Percentiles rank a stretch among this genome's conserved stretches.
These are phyloP conservation scores for Callospermophilus lateralis DNA, from an alignment of 2,113 vertebrate species.

Conservation along the genomic window DNA sequence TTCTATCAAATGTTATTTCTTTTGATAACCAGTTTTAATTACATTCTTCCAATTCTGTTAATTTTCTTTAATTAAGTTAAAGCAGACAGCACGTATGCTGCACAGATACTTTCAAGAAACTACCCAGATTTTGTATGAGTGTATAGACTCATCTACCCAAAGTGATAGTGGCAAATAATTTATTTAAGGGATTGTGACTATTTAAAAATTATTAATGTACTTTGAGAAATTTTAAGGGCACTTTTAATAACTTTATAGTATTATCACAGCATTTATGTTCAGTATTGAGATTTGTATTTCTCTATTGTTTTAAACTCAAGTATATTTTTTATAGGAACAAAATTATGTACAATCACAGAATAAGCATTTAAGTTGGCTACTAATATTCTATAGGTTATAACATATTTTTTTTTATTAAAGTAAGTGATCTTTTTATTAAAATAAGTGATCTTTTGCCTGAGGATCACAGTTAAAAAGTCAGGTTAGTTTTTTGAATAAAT, in stretches of 20 bases:
- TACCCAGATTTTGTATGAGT: background rate
- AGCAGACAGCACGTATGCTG: rapidly evolving
- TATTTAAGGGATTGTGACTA: conserved; percentile 41
- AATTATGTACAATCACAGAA: conserved; percentile 43
- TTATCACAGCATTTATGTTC: conserved; percentile 54
- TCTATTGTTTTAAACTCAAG: conserved; percentile 47
- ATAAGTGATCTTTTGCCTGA: conserved; percentile 36
- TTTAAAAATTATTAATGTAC: conserved; percentile 57
- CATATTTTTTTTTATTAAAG: background rate
- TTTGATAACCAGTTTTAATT: conserved; percentile 45
- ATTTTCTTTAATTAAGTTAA: background rate
- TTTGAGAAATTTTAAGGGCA: conserved; percentile 40
- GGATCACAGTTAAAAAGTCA: conserved; percentile 7
- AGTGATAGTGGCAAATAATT: conserved; percentile 24
- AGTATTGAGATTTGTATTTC: conserved; percentile 43
- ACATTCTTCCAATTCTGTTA: background rate
- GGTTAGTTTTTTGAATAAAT: background rate
- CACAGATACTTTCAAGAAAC: background rate
- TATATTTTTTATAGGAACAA: conserved; percentile 57
- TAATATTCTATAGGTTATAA: background rate
- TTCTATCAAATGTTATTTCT: conserved; percentile 42
- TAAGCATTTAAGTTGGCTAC: conserved; percentile 24
- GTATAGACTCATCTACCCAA: background rate
- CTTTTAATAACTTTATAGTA: conserved; percentile 54
- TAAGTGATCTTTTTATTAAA: conserved; percentile 49